phyloP scores from a whole-genome alignment of 2,797 vertebrate genomes.

The Tapirus indicus region DNA sequence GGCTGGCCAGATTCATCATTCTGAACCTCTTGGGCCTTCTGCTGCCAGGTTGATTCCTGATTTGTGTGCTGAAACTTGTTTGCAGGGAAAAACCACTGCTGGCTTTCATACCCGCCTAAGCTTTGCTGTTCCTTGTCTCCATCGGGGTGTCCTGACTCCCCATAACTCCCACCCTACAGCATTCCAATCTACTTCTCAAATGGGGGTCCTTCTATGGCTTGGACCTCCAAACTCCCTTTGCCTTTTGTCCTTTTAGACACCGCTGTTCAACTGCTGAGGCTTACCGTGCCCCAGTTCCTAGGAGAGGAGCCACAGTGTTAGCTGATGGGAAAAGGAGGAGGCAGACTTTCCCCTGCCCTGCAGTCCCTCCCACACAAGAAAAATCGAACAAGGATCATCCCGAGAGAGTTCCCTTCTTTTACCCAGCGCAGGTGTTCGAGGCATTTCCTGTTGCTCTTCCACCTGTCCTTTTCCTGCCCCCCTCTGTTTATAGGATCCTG shows the following conservation, averaged over 20 bases:
- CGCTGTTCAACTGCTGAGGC: neutral
- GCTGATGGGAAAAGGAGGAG: no score
- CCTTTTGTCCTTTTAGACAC: neutral
- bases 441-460: neutral
- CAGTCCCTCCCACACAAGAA: neutral
- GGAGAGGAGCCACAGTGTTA: neutral
- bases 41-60: neutral
- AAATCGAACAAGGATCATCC: neutral
- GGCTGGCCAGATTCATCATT: rapidly evolving
- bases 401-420: neutral
- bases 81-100: neutral
- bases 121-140: neutral
- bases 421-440: neutral
- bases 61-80: rapidly evolving
- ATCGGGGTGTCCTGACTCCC: neutral
- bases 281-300: rapidly evolving
- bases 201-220: neutral
- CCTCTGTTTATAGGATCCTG: neutral
- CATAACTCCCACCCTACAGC: no score
- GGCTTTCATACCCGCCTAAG: neutral
- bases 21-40: neutral
- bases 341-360: rapidly evolving
- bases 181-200: neutral
- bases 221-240: neutral
- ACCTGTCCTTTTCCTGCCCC: neutral